Percentiles rank a stretch among this genome's conserved stretches.
Conservation (phyloP, 2,113 vertebrate genomes). For the Himantopus leucocephalus region DNA sequence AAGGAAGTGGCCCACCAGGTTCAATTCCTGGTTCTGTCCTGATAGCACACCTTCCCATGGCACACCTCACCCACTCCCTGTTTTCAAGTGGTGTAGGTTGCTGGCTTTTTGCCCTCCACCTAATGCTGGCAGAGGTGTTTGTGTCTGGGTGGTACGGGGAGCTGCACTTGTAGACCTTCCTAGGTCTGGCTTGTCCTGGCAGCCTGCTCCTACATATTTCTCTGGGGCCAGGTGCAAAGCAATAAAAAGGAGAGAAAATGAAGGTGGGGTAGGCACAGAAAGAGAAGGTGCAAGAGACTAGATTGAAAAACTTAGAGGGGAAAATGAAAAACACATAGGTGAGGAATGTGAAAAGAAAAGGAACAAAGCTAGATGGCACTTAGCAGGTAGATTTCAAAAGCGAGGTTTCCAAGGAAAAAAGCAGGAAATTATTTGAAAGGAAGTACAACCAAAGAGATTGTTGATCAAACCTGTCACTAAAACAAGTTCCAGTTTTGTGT, state of each 20-base stretch:
- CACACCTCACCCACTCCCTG: accelerated
- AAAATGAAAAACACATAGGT: not conserved
- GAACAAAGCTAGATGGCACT: not conserved
- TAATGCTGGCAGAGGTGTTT: accelerated
- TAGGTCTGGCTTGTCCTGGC: not conserved
- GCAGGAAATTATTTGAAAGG: not conserved
- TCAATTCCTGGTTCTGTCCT: accelerated
- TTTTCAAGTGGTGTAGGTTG: not conserved
- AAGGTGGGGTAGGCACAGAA: not conserved
- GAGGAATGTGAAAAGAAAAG: not conserved
- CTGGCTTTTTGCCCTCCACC: not conserved
- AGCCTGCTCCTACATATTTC: not conserved
- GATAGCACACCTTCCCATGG: not conserved
- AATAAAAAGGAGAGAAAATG: not conserved
- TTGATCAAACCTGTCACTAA: not conserved
- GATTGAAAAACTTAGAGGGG: not conserved
- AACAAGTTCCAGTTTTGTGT: not conserved
- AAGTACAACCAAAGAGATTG: not conserved
- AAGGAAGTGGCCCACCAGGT: not conserved
- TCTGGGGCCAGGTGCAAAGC: not conserved
- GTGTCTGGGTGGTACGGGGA: not conserved
- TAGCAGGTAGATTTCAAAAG: not conserved
- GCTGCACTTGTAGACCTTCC: not conserved
- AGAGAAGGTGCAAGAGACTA: not conserved
- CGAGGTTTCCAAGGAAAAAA: not conserved